Evolutionary conservation across 2,113 vertebrate genomes (phyloP).

Genomic region (Pipa parva): DNA sequence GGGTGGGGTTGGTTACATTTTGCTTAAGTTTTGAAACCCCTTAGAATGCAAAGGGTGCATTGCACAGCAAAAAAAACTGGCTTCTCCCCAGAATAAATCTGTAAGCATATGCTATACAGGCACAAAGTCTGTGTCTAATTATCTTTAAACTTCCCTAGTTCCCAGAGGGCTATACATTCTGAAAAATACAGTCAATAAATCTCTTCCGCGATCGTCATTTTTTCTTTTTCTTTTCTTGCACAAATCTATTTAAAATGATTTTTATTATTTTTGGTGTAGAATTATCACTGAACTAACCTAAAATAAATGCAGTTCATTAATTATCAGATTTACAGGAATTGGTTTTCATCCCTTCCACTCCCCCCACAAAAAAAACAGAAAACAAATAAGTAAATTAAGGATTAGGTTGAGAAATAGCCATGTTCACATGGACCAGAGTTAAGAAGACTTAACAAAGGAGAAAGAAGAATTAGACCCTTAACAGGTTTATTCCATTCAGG

Average conservation of each 20-base stretch:
- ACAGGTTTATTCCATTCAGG: too few species aligned
- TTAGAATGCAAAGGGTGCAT: slow-evolving; percentile 38
- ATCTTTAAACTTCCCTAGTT: slow-evolving; percentile 30
- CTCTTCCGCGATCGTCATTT: slow-evolving; percentile 12
- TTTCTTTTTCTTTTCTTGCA: slow-evolving; percentile 6
- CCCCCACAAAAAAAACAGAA: too few species aligned
- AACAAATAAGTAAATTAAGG: slow-evolving; percentile 3
- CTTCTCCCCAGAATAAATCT: slow-evolving; percentile 31
- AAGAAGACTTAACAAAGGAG: too few species aligned
- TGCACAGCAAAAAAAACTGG: slow-evolving; percentile 19
- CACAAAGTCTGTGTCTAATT: slow-evolving; percentile 35
- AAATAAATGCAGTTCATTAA: not conserved
- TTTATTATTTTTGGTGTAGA: slow-evolving; percentile 12
- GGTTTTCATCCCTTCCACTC: too few species aligned
- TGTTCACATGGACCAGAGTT: too few species aligned
- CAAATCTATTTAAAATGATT: slow-evolving; percentile 22
- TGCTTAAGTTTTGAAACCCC: not conserved
- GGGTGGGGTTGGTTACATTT: slow-evolving; percentile 9
- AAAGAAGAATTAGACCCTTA: too few species aligned
- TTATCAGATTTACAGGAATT: too few species aligned
- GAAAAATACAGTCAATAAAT: slow-evolving; percentile 38
- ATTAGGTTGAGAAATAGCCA: not conserved
- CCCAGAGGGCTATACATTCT: slow-evolving; percentile 33
- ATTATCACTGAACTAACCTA: not conserved
- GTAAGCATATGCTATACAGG: slow-evolving; percentile 32